A percentile compares a stretch with the other conserved stretches of the same genome.
Conservation (phyloP, 2,113 vertebrate species). For the Mola mola region DNA sequence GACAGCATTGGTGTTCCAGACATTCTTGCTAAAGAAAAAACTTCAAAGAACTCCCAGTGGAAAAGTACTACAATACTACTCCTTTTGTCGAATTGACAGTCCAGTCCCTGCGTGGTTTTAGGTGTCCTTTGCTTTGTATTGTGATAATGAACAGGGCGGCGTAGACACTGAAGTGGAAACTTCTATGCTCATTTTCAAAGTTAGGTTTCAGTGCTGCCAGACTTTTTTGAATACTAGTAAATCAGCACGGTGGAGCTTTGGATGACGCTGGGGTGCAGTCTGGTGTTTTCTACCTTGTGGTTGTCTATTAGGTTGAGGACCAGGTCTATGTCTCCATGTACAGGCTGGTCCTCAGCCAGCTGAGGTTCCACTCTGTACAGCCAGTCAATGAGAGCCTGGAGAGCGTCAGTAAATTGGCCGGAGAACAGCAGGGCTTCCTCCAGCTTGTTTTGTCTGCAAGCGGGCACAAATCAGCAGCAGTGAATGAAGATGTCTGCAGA, state of each 20-base stretch:
- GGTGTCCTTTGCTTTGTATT: constrained; percentile 23
- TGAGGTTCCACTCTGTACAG: constrained; percentile 96
- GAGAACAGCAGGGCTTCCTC: constrained; percentile 97
- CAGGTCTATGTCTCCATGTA: constrained; percentile 96
- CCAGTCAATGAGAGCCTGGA: constrained; percentile 98
- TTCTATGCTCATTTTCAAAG: background rate
- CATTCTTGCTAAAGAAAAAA: constrained; percentile 3
- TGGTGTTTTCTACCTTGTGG: constrained; percentile 89
- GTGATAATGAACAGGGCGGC: constrained; percentile 12
- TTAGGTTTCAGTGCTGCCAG: background rate
- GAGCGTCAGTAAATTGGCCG: constrained; percentile 95
- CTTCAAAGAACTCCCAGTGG: constrained; percentile 1
- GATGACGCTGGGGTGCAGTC: background rate
- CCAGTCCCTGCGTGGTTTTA: constrained; percentile 2
- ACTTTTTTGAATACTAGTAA: background rate
- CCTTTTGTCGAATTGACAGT: constrained; percentile 4
- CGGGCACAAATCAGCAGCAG: constrained; percentile 11
- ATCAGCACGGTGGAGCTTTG: background rate
- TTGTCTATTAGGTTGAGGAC: constrained; percentile 97
- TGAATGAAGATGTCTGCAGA: background rate
- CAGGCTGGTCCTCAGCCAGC: constrained; percentile 95
- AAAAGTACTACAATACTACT: constrained; percentile 2
- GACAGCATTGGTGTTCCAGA: constrained; percentile 3
- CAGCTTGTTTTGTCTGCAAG: constrained; percentile 93
- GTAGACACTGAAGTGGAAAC: constrained; percentile 10